Evolutionary conservation across 2,888 invertebrate species (phyloP).

Genomic region (Choreutis nemorana): DNA sequence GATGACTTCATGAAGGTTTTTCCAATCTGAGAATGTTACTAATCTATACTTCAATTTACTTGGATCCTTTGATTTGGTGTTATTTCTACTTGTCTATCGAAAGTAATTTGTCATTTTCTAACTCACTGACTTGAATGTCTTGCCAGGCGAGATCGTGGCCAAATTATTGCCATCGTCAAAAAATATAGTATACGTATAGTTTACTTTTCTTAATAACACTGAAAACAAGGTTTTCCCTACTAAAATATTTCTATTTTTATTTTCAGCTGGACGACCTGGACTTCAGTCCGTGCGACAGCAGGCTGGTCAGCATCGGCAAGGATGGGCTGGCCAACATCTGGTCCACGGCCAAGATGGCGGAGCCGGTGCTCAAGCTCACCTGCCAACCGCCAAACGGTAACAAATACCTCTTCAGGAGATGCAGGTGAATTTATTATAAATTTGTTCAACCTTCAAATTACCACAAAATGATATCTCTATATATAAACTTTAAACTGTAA

Average conservation of each 20-base stretch:
- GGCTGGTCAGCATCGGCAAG: slow-evolving; percentile 85
- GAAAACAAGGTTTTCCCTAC: background rate
- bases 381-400: slow-evolving; percentile 79
- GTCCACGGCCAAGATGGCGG: slow-evolving; percentile 69
- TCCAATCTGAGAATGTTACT: too few species aligned
- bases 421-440: slow-evolving; percentile 60
- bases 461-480: too few species aligned
- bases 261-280: slow-evolving; percentile 85
- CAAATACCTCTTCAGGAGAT: slow-evolving; percentile 85
- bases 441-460: background rate
- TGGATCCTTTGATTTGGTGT: too few species aligned
- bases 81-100: too few species aligned
- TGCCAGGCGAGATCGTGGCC: too few species aligned
- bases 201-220: background rate
- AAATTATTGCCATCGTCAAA: background rate
- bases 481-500: too few species aligned
- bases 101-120: too few species aligned
- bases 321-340: slow-evolving; percentile 87
- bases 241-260: background rate
- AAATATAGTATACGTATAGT: too few species aligned
- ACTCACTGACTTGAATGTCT: too few species aligned
- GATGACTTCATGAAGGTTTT: too few species aligned
- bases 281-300: slow-evolving; percentile 81
- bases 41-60: too few species aligned
- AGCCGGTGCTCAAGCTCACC: slow-evolving; percentile 72